A percentile compares a stretch with the other conserved stretches of the same genome.
Evolutionary conservation across 1,140 invertebrate genomes (phyloP).

Genomic region (Meloidogyne floridensis): DNA sequence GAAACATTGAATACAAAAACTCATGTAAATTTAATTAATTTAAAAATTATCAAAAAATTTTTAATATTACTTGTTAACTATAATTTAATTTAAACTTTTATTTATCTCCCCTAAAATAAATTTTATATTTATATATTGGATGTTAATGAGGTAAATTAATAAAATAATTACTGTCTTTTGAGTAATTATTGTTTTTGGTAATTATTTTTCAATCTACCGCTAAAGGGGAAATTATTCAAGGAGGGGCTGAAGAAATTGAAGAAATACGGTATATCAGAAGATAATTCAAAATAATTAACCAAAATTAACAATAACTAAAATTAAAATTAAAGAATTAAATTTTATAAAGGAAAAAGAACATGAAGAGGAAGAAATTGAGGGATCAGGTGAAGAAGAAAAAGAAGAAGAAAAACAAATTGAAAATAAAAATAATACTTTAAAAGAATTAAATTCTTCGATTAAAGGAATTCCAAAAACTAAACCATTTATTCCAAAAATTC

Average conservation of each 20-base stretch:
- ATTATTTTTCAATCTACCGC: no score
- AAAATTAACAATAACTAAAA: constrained; percentile 1
- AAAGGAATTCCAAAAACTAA: background rate
- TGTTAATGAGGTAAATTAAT: no score
- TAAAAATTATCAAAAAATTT: background rate
- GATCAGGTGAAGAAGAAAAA: constrained; percentile 14
- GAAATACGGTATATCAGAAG: no score
- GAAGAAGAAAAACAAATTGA: background rate
- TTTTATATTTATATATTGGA: no score
- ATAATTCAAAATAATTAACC: no score
- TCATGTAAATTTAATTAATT: background rate
- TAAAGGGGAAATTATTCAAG: no score
- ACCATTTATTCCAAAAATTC: background rate
- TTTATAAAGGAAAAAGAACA: background rate
- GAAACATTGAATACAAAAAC: background rate
- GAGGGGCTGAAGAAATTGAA: background rate
- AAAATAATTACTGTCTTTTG: no score
- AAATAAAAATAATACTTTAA: background rate
- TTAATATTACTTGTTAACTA: background rate
- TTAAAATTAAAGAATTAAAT: background rate
- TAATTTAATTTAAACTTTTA: no score
- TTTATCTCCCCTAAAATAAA: no score
- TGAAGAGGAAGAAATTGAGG: constrained; percentile 9
- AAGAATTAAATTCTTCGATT: background rate
- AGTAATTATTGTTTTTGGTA: background rate